Evolutionary conservation across 2,797 vertebrate genomes (phyloP).

Genomic region (Sebastes trivittatus): DNA sequence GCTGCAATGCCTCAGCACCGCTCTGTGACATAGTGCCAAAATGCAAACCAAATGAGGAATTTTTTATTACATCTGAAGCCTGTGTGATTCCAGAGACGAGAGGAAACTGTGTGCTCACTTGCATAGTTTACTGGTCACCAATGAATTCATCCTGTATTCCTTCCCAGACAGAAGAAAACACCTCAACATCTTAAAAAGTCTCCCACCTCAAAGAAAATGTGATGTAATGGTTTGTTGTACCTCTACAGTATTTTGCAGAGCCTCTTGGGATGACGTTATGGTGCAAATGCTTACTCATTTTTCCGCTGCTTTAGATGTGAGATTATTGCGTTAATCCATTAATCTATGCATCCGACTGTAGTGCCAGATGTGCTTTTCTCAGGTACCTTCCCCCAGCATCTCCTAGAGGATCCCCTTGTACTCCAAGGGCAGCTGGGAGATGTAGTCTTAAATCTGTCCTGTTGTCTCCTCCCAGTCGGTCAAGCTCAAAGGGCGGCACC

Average conservation of each 20-base stretch:
- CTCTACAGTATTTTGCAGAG: conserved; percentile 27
- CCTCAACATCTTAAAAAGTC: conserved; percentile 36
- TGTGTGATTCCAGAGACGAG: conserved; percentile 49
- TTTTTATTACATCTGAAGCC: conserved; percentile 54
- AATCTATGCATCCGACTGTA: background rate
- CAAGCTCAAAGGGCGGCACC: conserved; percentile 5
- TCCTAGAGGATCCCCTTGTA: background rate
- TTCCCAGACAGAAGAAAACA: conserved; percentile 45
- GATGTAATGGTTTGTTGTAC: conserved; percentile 55
- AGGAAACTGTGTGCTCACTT: conserved; percentile 51
- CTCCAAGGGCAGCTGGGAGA: background rate
- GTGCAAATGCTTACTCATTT: conserved; percentile 47
- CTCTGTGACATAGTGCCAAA: conserved; percentile 39
- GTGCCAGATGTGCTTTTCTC: conserved; percentile 3
- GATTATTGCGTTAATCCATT: background rate
- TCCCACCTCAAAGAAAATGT: conserved; percentile 46
- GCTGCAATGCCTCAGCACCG: background rate
- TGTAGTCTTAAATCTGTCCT: conserved; percentile 9
- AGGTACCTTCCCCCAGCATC: background rate
- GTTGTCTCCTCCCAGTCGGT: background rate
- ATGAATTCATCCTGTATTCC: conserved; percentile 48
- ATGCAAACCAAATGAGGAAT: conserved; percentile 61
- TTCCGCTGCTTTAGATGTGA: background rate
- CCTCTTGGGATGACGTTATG: conserved; percentile 20
- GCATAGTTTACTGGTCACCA: conserved; percentile 37